Percentiles rank a stretch among this genome's conserved stretches.
Conservation (phyloP, 1,140 invertebrate genomes). For the Spodoptera frugiperda region DNA sequence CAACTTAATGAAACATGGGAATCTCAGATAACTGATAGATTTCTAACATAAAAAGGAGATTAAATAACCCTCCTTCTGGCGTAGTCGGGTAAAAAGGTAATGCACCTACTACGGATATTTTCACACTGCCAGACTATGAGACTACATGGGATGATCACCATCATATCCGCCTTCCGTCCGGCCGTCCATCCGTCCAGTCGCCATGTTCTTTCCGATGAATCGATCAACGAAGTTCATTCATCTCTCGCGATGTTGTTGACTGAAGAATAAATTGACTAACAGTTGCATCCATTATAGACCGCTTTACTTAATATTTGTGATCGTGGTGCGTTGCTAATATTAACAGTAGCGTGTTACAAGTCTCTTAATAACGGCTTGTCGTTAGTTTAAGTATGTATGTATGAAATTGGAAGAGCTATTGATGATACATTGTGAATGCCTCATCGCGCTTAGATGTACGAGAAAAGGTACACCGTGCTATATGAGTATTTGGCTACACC, state of each 20-base stretch:
- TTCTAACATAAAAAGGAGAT: too few relatives aligned
- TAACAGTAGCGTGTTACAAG: slow-evolving; percentile 2
- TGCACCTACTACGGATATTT: background rate
- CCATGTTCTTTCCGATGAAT: slow-evolving; percentile 13
- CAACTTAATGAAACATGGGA: too few relatives aligned
- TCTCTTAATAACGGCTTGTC: background rate
- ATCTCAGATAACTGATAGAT: too few relatives aligned
- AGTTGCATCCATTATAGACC: slow-evolving; percentile 28
- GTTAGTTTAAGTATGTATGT: background rate
- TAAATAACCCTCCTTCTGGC: too few relatives aligned
- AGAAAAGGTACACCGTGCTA: too few relatives aligned
- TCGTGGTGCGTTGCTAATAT: slow-evolving; percentile 33
- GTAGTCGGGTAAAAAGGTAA: slow-evolving; percentile 8
- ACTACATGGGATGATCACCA: background rate
- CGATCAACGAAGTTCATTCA: slow-evolving; percentile 9
- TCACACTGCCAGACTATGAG: background rate
- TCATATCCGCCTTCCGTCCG: background rate
- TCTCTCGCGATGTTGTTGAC: slow-evolving; percentile 18
- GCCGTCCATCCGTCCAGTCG: background rate
- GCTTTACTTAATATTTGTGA: slow-evolving; percentile 21
- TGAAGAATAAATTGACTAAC: slow-evolving; percentile 20
- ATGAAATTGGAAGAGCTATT: background rate
- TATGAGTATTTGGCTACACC: too few relatives aligned
- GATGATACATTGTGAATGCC: too few relatives aligned
- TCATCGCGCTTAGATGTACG: too few relatives aligned